Conservation (phyloP, 2,113 vertebrate species). For the Sclerurus mexicanus region DNA sequence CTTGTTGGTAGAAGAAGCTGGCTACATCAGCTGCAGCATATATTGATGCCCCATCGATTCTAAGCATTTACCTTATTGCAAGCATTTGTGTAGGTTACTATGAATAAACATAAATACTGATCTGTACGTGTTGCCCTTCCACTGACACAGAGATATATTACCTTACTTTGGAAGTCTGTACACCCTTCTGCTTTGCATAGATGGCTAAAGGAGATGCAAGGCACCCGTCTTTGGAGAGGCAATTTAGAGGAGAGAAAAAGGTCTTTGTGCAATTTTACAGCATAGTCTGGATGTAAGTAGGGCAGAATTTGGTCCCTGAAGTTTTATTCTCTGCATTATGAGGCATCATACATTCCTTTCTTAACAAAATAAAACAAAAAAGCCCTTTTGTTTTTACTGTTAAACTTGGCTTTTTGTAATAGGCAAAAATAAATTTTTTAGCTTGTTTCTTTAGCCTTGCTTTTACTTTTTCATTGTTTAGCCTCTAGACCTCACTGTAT, state of each 20-base stretch:
- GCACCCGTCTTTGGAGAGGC: constrained; percentile 30
- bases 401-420: neutral
- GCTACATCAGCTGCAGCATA: neutral
- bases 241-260: constrained; percentile 57
- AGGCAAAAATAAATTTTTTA: neutral
- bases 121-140: constrained; percentile 54
- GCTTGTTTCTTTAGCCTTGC: neutral
- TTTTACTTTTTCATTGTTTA: neutral
- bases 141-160: constrained; percentile 65
- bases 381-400: neutral
- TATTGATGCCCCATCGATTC: neutral
- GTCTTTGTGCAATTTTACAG: constrained; percentile 13
- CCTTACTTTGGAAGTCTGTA: constrained; percentile 60
- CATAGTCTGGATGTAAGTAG: neutral
- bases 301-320: neutral
- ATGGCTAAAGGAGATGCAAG: constrained; percentile 60
- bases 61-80: constrained; percentile 38
- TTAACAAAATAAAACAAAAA: neutral
- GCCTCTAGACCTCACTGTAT: neutral
- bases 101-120: constrained; percentile 69
- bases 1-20: neutral
- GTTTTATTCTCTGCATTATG: neutral
- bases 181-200: constrained; percentile 60
- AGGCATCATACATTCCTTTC: neutral
- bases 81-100: constrained; percentile 55